phyloP scores from a whole-genome alignment of 1,140 invertebrate species.

The Melanaphis sacchari region DNA sequence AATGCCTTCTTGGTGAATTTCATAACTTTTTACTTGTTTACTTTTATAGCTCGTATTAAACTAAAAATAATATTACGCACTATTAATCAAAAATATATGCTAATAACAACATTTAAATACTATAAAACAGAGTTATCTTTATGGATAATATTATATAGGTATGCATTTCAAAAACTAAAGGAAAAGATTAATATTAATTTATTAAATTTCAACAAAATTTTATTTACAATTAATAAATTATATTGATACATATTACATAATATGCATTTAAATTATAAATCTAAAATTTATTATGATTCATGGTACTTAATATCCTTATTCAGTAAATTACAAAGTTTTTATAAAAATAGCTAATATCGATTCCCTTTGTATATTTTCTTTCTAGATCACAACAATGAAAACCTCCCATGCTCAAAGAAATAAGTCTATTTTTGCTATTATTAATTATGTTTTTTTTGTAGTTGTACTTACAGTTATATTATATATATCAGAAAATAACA shows the following conservation, averaged over 20 bases:
- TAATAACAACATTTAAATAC: neutral
- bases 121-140: neutral
- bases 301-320: neutral
- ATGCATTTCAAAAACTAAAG: neutral
- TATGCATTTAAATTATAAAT: neutral
- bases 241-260: neutral
- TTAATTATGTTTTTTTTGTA: neutral
- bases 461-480: neutral
- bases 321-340: neutral
- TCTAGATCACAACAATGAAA: neutral
- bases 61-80: neutral
- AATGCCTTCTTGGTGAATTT: constrained; percentile 58
- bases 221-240: neutral
- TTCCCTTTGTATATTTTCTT: neutral
- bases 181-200: neutral
- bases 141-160: neutral
- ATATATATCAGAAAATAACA: neutral
- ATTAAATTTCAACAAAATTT: neutral
- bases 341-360: neutral
- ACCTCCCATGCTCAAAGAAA: neutral
- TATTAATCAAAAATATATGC: neutral
- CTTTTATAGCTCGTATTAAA: neutral
- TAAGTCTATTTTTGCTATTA: neutral
- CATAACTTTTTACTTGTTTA: constrained; percentile 44
- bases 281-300: neutral